Percentiles rank a stretch among this genome's conserved stretches.
Conservation (phyloP, 2,113 vertebrate genomes). For the Drymodes brunneopygia region DNA sequence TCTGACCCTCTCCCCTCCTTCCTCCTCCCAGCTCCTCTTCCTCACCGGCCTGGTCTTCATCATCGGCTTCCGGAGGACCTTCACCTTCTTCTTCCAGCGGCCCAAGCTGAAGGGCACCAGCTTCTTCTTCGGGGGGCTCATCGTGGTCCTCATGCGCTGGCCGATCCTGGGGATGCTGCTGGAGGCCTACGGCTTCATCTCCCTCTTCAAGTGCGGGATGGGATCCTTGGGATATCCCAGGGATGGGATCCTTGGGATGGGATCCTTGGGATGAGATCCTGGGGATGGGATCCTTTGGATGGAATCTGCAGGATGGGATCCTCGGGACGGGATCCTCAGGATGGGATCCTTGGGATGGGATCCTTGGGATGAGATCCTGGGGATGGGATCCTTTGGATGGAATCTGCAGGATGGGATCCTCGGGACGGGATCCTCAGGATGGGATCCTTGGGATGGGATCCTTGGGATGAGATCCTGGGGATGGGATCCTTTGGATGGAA, state of each 20-base stretch:
- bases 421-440: not conserved
- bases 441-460: not conserved
- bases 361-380: not conserved
- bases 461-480: accelerated
- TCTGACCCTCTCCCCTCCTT: not conserved
- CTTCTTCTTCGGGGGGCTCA: constrained; percentile 85
- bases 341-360: not conserved
- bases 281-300: not conserved
- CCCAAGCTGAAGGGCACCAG: constrained; percentile 82
- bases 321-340: accelerated
- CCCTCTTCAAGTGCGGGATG: constrained; percentile 79
- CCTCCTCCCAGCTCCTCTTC: constrained; percentile 79
- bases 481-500: not conserved
- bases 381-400: not conserved
- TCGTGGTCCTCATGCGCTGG: constrained; percentile 83
- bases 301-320: not conserved
- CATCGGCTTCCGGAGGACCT: constrained; percentile 80
- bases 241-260: not conserved
- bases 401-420: accelerated
- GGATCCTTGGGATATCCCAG: accelerated
- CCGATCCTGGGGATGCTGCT: constrained; percentile 84
- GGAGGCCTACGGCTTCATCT: constrained; percentile 85
- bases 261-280: not conserved
- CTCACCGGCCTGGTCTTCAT: constrained; percentile 81
- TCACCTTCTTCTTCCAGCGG: constrained; percentile 86